Base-by-base conservation (phyloP, 1,140 invertebrate species). In the Gonioctena quinquepunctata region DNA sequence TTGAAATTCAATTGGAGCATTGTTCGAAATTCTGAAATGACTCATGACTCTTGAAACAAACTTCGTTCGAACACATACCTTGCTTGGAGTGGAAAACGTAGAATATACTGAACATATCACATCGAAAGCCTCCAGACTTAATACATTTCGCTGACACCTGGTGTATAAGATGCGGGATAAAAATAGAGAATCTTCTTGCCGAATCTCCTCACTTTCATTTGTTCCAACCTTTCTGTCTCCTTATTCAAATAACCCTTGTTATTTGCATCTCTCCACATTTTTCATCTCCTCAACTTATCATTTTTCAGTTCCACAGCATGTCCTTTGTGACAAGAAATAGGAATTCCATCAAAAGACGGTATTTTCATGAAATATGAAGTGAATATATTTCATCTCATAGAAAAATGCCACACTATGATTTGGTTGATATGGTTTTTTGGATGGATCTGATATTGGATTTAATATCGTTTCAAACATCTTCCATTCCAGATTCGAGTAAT, bases 381-480 rank as follows among this genome's bases (percentile, higher is more conserved):
- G 56, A 59, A 59, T 59, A 59, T 59, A 52, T 52, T 52, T 52
- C 50, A 52, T 52, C n/a, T n/a, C 8, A 22, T 16, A 2, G n/a
- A 16, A 6, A 59, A 59, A 59, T 28, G 21, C 2, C 56, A n/a
- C 11, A 23, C 11, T 59, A 59, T 59, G 16, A 13, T 25, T 59
- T 59, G 56, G 23, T 59, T 22, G 56, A 59, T 59, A 59, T 59
- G 23, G 56, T 21, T 59, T 59, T 59, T 28, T 59, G 25, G 26
- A 59, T 59, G 56, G 26, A 23, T n/a, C 25, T n/a, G 26, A 59
- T 59, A 26, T 59, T 25, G 56, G 23, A 25, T 2, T 59, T 25
- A 23, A 59, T n/a, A n/a, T n/a, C n/a, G n/a, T n/a, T n/a, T n/a
- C n/a, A n/a, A n/a, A n/a, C n/a, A n/a, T n/a, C n/a, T n/a, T n/a